phyloP scores from a whole-genome alignment of 2,888 invertebrate genomes.

The Tachina lurida region DNA sequence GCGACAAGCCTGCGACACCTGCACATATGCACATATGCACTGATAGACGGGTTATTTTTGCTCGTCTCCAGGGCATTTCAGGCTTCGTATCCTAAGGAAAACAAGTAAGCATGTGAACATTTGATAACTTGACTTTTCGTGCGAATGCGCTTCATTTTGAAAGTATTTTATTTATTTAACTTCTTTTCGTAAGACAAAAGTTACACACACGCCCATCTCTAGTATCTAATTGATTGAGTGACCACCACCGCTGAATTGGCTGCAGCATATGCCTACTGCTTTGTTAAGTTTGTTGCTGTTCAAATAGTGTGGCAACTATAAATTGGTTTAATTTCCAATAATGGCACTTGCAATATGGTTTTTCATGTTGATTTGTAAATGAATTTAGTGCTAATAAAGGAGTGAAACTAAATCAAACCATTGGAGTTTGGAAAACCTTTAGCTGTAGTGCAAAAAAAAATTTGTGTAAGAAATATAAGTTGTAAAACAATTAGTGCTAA shows the following conservation, averaged over 20 bases:
- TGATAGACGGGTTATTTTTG: too few species aligned
- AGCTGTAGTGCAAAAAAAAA: background rate
- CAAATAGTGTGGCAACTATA: slow-evolving; percentile 60
- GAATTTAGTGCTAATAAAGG: slow-evolving; percentile 3
- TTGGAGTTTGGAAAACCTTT: background rate
- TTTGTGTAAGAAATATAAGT: background rate
- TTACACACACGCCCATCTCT: background rate
- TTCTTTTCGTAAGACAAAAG: too few species aligned
- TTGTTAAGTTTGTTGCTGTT: background rate
- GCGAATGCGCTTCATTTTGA: too few species aligned
- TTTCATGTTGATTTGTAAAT: slow-evolving; percentile 22
- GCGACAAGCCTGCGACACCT: too few species aligned
- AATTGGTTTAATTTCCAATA: slow-evolving; percentile 56
- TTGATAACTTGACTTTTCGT: too few species aligned
- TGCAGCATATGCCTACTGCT: slow-evolving; percentile 33
- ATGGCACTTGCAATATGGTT: slow-evolving; percentile 51
- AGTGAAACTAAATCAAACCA: background rate
- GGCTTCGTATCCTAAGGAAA: too few species aligned
- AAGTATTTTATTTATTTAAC: too few species aligned
- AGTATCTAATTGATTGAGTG: slow-evolving; percentile 8
- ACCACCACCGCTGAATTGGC: slow-evolving; percentile 1
- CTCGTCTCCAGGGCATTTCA: too few species aligned
- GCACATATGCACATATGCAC: too few species aligned
- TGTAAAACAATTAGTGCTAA: too few species aligned
- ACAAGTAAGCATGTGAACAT: too few species aligned